Conservation (phyloP, 2,888 invertebrate genomes). For the Drosophila helvetica region DNA sequence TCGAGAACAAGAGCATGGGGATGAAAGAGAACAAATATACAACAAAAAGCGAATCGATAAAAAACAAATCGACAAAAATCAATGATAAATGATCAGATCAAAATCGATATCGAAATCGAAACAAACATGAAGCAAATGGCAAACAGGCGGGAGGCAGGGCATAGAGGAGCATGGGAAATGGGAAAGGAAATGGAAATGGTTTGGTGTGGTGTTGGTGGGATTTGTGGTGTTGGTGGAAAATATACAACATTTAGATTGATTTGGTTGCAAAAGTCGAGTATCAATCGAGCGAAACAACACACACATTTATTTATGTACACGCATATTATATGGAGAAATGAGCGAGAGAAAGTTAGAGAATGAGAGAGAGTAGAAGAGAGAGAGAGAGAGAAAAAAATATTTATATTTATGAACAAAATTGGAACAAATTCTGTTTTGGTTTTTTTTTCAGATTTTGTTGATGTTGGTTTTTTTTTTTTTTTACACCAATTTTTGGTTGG, state of each 20-base stretch:
- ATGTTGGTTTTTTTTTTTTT: background rate
- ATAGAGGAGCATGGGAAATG: background rate
- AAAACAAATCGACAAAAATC: slow-evolving; percentile 14
- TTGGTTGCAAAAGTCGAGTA: slow-evolving; percentile 24
- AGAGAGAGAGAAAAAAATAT: slow-evolving; percentile 32
- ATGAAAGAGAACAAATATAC: slow-evolving; percentile 16
- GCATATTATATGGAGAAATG: slow-evolving; percentile 19
- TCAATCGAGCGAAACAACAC: background rate
- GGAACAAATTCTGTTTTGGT: slow-evolving; percentile 7
- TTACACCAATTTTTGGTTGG: background rate
- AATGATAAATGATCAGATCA: slow-evolving; percentile 9
- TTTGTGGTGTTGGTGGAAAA: slow-evolving; percentile 19
- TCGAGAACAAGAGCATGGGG: background rate
- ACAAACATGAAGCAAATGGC: background rate
- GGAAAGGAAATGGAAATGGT: background rate
- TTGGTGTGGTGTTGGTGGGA: slow-evolving; percentile 22
- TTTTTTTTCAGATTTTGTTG: slow-evolving; percentile 2
- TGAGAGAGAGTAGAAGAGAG: slow-evolving; percentile 17
- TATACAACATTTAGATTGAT: slow-evolving; percentile 49
- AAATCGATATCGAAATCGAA: background rate
- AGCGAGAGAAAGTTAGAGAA: slow-evolving; percentile 20
- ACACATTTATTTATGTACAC: slow-evolving; percentile 25
- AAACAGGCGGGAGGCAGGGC: background rate
- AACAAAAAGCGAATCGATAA: slow-evolving; percentile 1
- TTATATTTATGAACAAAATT: slow-evolving; percentile 22